Evolutionary conservation across 2,888 invertebrate genomes (phyloP).

Genomic region (Drosophila macrospina): DNA sequence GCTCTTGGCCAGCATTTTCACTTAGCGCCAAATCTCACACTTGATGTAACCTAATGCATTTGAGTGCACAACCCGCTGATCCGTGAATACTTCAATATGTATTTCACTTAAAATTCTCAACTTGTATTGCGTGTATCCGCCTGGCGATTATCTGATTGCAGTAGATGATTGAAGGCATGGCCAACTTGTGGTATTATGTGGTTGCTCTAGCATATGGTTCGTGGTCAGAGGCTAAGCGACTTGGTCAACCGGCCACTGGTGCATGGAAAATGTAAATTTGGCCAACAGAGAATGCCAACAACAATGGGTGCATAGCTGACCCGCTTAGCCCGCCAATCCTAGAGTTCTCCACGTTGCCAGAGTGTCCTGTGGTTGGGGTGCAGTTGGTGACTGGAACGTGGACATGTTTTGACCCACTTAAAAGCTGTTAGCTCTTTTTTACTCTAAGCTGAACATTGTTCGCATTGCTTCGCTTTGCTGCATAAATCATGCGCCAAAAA

Average conservation of each 20-base stretch:
- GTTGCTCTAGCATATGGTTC: too few relatives aligned
- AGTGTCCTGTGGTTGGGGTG: background rate
- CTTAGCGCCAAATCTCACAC: slow-evolving; percentile 1
- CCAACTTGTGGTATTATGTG: too few relatives aligned
- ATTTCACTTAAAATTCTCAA: slow-evolving; percentile 14
- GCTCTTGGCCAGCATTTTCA: background rate
- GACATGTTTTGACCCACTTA: slow-evolving; percentile 24
- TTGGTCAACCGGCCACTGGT: background rate
- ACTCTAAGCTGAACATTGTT: background rate
- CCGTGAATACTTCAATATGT: slow-evolving; percentile 6
- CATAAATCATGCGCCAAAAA: slow-evolving; percentile 75
- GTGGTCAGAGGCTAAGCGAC: background rate
- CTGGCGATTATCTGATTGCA: slow-evolving; percentile 9
- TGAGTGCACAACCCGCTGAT: slow-evolving; percentile 18
- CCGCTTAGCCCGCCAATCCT: slow-evolving; percentile 9
- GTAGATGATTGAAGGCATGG: slow-evolving; percentile 12
- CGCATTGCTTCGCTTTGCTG: slow-evolving; percentile 50
- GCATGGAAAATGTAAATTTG: slow-evolving; percentile 15
- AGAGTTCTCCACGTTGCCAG: background rate
- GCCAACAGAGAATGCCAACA: background rate
- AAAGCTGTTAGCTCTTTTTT: slow-evolving; percentile 10
- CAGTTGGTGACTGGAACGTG: background rate
- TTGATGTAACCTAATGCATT: slow-evolving; percentile 11
- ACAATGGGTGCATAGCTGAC: background rate
- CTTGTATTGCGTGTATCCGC: slow-evolving; percentile 6